Evolutionary conservation across 2,113 vertebrate genomes (phyloP), one percentile per base, ranked within the genome.

Genomic region (Otus sunia): DNA sequence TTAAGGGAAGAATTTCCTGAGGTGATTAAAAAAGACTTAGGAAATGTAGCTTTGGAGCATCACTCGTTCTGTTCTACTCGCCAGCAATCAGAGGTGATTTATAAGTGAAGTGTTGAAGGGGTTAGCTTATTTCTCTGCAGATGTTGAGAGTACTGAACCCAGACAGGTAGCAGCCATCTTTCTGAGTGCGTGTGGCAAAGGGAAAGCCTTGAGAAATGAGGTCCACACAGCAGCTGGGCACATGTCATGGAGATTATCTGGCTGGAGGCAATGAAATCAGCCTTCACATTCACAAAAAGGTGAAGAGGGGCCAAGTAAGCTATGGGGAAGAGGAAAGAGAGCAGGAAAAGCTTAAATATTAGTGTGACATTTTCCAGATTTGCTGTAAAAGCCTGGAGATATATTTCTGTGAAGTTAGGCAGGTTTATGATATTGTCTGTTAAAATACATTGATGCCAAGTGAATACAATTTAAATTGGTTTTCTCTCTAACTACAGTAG

Each of bases 361-460:
- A 79, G 89, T 63, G 62, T 29, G 41, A 63, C 71, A 32, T 94
- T 94, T 94, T 95, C 80, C 77, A 62, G 63, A 76, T 94, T 89
- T 88, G n/a, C 37, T 92, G 36, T 87, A 82, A 95, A 85, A 89
- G 56, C 89, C 80, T 88, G 81, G 64, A 93, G 87, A 73, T 85
- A 34, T 5, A 79, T 85, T 84, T 87, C 83, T 84, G 49, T 90
- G 87, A 91, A 94, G 53, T 71, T 19, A 75, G 93, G 77, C 84
- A 72, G 81, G 90, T 85, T 93, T 93, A 82, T 88, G 63, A 49
- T 91, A 76, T 82, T 69, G 91, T 90, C 93, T 91, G 37, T 94
- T 95, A 92, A 95, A 96, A 81, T 88, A 73, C 91, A 76, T 56
- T 73, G 81, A 92, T 89, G 78, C 81, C 43, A 45, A 89, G 45